Conservation (phyloP, 37 sponge, comb jelly and placozoan genomes). For the Tethya wilhelma region DNA sequence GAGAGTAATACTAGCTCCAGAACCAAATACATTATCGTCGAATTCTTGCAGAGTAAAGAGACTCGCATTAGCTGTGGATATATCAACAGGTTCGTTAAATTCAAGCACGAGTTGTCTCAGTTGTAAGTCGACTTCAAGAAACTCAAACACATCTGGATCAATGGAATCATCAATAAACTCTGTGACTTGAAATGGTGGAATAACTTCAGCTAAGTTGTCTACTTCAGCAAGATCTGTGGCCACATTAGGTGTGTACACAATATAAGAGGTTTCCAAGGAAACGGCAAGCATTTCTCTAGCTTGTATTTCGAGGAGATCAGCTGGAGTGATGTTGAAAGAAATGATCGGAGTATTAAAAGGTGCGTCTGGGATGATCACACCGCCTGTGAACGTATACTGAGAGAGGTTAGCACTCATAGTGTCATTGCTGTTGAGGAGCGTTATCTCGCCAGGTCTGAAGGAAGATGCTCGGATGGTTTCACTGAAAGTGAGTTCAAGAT, state of each 20-base stretch:
- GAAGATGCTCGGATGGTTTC: slow-evolving; percentile 61
- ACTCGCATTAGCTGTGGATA: slow-evolving; percentile 40
- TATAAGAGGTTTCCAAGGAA: slow-evolving; percentile 59
- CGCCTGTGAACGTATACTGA: slow-evolving; percentile 62
- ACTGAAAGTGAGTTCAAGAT: slow-evolving; percentile 66
- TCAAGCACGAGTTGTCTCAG: slow-evolving; percentile 36
- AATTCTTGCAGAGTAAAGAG: slow-evolving; percentile 64
- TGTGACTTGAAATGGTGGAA: slow-evolving; percentile 47
- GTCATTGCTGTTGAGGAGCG: slow-evolving; percentile 37
- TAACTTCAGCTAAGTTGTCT: slow-evolving; percentile 25
- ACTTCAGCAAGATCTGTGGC: slow-evolving; percentile 61
- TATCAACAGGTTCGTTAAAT: slow-evolving; percentile 83
- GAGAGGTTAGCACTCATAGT: slow-evolving; percentile 1
- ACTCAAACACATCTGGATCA: slow-evolving; percentile 63
- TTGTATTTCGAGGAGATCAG: slow-evolving; percentile 68
- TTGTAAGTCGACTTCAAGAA: slow-evolving; percentile 58
- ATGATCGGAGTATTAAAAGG: slow-evolving; percentile 33
- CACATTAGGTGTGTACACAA: slow-evolving; percentile 51
- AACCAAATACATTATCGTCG: background rate
- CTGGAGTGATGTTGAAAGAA: slow-evolving; percentile 25
- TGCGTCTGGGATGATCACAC: background rate
- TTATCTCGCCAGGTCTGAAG: slow-evolving; percentile 64
- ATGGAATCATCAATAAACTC: slow-evolving; percentile 49
- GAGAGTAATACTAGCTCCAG: slow-evolving; percentile 43
- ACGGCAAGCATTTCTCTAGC: slow-evolving; percentile 67